These are phyloP conservation scores for Bombus cullumanus DNA, from an alignment of 1,140 invertebrate species.

Conservation along the genomic window DNA sequence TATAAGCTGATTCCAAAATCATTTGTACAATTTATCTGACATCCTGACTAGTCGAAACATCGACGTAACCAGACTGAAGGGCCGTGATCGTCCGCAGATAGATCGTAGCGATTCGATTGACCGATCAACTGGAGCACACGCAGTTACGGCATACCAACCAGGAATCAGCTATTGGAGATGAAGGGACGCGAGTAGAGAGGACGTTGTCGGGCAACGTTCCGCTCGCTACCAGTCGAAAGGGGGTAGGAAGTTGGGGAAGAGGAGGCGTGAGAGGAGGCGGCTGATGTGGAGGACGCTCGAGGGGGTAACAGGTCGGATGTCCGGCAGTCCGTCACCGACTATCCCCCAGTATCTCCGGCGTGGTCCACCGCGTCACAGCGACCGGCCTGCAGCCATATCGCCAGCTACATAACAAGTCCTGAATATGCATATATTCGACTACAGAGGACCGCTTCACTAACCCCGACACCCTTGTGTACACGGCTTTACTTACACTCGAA, in stretches of 20 bases:
- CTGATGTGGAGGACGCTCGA: conserved; percentile 44
- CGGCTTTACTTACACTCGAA: not conserved
- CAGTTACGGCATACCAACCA: conserved; percentile 1
- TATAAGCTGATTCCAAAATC: not conserved
- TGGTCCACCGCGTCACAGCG: conserved; percentile 63
- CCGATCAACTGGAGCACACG: conserved; percentile 45
- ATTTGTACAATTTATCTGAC: not conserved
- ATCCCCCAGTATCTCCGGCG: conserved; percentile 76
- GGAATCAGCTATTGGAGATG: conserved; percentile 46
- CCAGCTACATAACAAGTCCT: conserved; percentile 76
- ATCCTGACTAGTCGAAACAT: not conserved
- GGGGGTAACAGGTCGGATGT: conserved; percentile 81
- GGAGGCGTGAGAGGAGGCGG: conserved; percentile 21
- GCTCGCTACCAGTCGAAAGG: conserved; percentile 27
- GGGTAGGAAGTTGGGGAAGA: conserved; percentile 46
- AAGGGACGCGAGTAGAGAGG: conserved; percentile 30
- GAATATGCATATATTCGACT: conserved; percentile 79
- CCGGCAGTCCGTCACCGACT: conserved; percentile 81
- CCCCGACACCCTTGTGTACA: conserved; percentile 34
- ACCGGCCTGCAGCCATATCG: conserved; percentile 71
- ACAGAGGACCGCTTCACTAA: conserved; percentile 22
- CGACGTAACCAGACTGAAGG: not conserved
- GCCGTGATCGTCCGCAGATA: conserved; percentile 3
- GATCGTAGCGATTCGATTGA: conserved; percentile 45
- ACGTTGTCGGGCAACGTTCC: conserved; percentile 54